Evolutionary conservation across 2,888 invertebrate species (phyloP).

Genomic region (Drosophila neonasuta): DNA sequence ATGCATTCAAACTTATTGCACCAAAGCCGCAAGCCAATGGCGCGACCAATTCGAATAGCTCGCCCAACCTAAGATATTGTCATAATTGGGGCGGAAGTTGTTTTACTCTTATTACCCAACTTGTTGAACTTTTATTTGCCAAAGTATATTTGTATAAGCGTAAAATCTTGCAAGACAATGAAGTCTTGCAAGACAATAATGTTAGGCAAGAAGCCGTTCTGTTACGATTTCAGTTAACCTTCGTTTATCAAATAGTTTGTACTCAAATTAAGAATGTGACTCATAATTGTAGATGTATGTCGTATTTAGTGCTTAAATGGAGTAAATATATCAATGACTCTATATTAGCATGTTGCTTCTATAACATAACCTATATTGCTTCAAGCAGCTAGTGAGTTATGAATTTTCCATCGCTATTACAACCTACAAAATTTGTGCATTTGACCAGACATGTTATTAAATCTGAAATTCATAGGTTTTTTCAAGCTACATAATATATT

Average conservation of each 20-base stretch:
- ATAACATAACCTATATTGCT: slow-evolving; percentile 35
- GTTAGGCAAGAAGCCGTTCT: slow-evolving; percentile 31
- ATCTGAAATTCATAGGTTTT: slow-evolving; percentile 25
- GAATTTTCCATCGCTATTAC: not conserved
- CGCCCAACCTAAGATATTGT: slow-evolving; percentile 42
- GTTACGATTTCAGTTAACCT: slow-evolving; percentile 36
- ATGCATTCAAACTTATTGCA: slow-evolving; percentile 56
- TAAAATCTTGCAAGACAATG: slow-evolving; percentile 45
- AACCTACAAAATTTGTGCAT: slow-evolving; percentile 39
- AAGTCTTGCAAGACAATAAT: slow-evolving; percentile 38
- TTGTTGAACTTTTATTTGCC: slow-evolving; percentile 17
- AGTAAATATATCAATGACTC: not conserved
- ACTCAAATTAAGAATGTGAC: slow-evolving; percentile 32
- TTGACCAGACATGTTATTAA: slow-evolving; percentile 50
- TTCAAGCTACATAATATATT: slow-evolving; percentile 33
- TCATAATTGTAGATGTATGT: slow-evolving; percentile 2
- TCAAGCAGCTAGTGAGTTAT: not conserved
- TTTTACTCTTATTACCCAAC: slow-evolving; percentile 27
- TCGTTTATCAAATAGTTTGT: slow-evolving; percentile 20
- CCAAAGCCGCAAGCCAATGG: slow-evolving; percentile 29
- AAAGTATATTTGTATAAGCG: slow-evolving; percentile 18
- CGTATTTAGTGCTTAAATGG: too few species aligned
- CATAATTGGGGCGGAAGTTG: slow-evolving; percentile 49
- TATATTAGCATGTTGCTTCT: not conserved
- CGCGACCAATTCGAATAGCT: slow-evolving; percentile 23